Conservation (phyloP, 2,888 invertebrate genomes). For the Caenorhabditis sinica region DNA sequence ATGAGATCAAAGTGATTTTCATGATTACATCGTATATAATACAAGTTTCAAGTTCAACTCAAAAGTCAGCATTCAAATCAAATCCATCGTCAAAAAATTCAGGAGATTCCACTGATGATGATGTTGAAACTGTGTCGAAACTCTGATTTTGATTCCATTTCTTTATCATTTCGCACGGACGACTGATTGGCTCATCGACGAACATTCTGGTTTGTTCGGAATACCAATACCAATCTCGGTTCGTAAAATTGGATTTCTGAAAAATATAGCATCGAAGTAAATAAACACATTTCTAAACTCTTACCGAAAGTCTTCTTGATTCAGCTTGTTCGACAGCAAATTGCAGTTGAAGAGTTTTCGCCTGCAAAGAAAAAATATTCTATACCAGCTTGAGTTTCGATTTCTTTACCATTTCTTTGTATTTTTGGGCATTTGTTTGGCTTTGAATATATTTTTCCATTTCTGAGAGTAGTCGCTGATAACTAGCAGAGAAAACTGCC, state of each 20-base stretch:
- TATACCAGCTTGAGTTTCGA: neutral
- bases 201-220: constrained; percentile 35
- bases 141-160: neutral
- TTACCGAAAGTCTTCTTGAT: constrained; percentile 17
- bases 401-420: constrained; percentile 34
- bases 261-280: neutral
- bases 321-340: constrained; percentile 37
- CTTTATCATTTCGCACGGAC: neutral
- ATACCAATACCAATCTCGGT: constrained; percentile 60
- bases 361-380: constrained; percentile 24
- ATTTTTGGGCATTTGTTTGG: constrained; percentile 4
- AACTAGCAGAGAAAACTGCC: constrained; percentile 13
- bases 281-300: no score
- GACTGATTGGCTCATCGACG: constrained; percentile 13
- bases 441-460: constrained; percentile 37
- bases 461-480: constrained; percentile 30
- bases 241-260: constrained; percentile 38
- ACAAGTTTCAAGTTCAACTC: neutral
- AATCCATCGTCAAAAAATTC: neutral
- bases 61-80: constrained; percentile 39
- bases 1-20: neutral
- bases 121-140: neutral
- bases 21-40: neutral
- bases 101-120: neutral
- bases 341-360: constrained; percentile 22